These are phyloP conservation scores for Torymus auratus DNA, from an alignment of 2,888 invertebrate genomes.

Conservation along the genomic window DNA sequence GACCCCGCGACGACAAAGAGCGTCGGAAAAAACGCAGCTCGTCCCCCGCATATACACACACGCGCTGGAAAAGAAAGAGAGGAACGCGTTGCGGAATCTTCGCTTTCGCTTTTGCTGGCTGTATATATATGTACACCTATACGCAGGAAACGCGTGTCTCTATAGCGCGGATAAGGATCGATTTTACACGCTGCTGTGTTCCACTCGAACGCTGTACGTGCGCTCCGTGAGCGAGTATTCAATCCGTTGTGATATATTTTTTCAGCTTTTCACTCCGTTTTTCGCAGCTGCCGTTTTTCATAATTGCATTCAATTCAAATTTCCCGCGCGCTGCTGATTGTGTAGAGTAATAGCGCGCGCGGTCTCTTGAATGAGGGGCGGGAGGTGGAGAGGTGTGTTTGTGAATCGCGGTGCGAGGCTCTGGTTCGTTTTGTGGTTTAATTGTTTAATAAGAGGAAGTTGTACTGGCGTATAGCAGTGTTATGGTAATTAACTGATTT, in stretches of 20 bases:
- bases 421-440: no score
- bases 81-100: no score
- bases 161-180: slow-evolving; percentile 33
- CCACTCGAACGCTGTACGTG: slow-evolving; percentile 2
- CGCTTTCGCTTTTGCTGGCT: slow-evolving; percentile 20
- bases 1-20: no score
- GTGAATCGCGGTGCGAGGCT: no score
- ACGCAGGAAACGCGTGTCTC: slow-evolving; percentile 36
- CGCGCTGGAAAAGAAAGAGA: no score
- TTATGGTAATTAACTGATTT: no score
- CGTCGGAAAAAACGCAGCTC: neutral
- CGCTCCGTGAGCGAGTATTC: neutral
- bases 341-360: no score
- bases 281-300: neutral
- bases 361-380: no score
- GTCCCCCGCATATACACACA: neutral
- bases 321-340: neutral
- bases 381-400: no score
- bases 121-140: no score
- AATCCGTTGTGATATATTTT: neutral
- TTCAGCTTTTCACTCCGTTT: neutral
- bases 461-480: no score
- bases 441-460: no score
- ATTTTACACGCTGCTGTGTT: slow-evolving; percentile 31
- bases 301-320: slow-evolving; percentile 3